Evolutionary conservation across 2,113 vertebrate species (phyloP).

Genomic region (Ochotona curzoniae): DNA sequence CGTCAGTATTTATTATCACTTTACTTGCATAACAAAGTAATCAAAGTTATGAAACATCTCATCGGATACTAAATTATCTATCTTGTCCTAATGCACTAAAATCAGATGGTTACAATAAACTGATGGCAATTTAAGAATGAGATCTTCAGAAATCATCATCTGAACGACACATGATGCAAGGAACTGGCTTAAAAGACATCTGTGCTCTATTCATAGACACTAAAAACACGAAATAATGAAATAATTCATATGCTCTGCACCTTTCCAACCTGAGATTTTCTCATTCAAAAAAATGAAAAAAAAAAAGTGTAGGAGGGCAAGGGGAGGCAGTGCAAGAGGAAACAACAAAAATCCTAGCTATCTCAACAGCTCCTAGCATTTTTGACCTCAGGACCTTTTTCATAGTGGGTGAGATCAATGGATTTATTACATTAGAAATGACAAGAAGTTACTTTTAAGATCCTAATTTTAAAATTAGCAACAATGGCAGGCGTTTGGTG

Average conservation of each 20-base stretch:
- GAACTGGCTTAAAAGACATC: constrained; percentile 32
- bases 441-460: neutral
- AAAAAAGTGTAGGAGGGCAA: neutral
- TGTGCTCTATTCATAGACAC: constrained; percentile 33
- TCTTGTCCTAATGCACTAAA: neutral
- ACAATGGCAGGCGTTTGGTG: too few species aligned
- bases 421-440: neutral
- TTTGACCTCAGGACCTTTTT: neutral
- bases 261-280: neutral
- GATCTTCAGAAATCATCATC: neutral
- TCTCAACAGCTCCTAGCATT: neutral
- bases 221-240: constrained; percentile 34
- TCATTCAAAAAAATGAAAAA: neutral
- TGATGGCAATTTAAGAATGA: neutral
- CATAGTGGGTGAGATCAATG: neutral
- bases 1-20: neutral
- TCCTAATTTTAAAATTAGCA: constrained; percentile 10
- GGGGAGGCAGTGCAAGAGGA: neutral
- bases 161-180: neutral
- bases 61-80: constrained; percentile 44
- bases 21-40: constrained; percentile 47
- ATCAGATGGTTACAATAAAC: constrained; percentile 41
- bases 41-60: neutral
- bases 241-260: neutral
- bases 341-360: neutral